Evolutionary conservation across 2,888 invertebrate genomes (phyloP), one percentile per base, ranked within the genome.

Genomic region (Lordiphosa andalusiaca): DNA sequence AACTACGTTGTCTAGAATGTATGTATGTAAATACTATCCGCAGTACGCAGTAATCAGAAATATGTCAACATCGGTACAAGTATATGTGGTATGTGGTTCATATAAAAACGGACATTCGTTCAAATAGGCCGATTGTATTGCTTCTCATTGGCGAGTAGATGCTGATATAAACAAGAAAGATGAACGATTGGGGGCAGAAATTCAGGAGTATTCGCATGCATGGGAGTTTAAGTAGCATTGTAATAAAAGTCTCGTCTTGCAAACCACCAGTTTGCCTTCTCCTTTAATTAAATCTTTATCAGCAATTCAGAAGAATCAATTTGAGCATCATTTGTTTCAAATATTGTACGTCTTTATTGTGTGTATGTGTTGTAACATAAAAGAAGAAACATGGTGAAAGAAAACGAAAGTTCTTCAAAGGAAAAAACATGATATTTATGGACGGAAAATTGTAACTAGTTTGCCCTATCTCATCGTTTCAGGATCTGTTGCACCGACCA

Each of bases 281-380:
- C 30, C 39, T 42, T 64, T n/a, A 36, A 57, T 40, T 25, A 46
- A 52, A 56, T 41, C 35, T 25, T 35, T 64, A 37, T 64, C 38
- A 16, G 53, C 64, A 59, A 65, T 66, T 53, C 65, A 66, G 65
- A 66, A 66, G 65, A 66, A 60, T 54, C 65, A 65, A 65, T 66
- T 66, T 59, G 66, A 66, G 65, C 60, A 39, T 50, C 36, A 36
- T 44, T 42, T 60, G 42, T 38, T 42, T 42, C 19, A 36, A 47
- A 36, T 48, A 16, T 47, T 44, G 21, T 30, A 19, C 52, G 41
- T 4, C 19, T 35, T 48, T 33, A 25, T 57, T 42, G 30, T 50
- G 40, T 50, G 25, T 50, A n/a, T 23, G 35, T n/a, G 23, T 23
- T 41, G 19, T 13, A 33, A 54, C 19, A 19, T 6, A n/a, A 46